Base-by-base conservation (phyloP, 1,140 invertebrate genomes). In the Sarcophaga bullata region DNA sequence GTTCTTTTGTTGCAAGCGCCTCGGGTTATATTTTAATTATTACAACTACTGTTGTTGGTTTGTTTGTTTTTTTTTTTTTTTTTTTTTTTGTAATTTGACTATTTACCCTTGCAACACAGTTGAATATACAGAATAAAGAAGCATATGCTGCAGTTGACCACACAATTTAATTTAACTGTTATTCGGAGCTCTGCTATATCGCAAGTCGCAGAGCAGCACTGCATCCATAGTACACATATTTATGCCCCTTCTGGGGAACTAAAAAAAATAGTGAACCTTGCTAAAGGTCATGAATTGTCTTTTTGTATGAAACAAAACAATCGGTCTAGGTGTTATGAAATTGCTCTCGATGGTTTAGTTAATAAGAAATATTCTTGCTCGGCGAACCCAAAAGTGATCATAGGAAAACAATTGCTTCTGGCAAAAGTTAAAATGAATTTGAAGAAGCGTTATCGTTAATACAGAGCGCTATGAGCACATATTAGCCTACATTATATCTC, bases 81-180 rank as follows among this genome's bases (percentile, higher is more conserved):
- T 37, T 37, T 37, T 37, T 37, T 37, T 68, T 68, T n/a, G 15
- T 25, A 9, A 68, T 68, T 68, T 68, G 62, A 68, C 62, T 68
- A 19, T 68, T 68, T 68, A 68, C 62, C 62, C 62, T 68, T 68
- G 62, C 62, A 68, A 52, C 62, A 58, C 11, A 37, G 25, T 37
- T 37, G 25, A 2, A 37, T 37, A 37, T 37, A 58, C 54, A 68
- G 6, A 68, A 17, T 5, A 58, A 11, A 10, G n/a, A 25, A 68
- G 19, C 6, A 19, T 68, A 68, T 68, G 17, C 19, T 68, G 62
- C 62, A 68, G 19, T 68, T 68, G 62, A 68, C 62, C 19, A 25
- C 8, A 68, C 62, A 68, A 68, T 68, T 62, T 62, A n/a, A n/a
- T 62, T 62, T 62, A 62, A 17, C n/a, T 62, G 15, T 19, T n/a